Evolutionary conservation across 2,797 vertebrate genomes (phyloP), one percentile per base, ranked within the genome.

Genomic region (Epinephelus coioides): DNA sequence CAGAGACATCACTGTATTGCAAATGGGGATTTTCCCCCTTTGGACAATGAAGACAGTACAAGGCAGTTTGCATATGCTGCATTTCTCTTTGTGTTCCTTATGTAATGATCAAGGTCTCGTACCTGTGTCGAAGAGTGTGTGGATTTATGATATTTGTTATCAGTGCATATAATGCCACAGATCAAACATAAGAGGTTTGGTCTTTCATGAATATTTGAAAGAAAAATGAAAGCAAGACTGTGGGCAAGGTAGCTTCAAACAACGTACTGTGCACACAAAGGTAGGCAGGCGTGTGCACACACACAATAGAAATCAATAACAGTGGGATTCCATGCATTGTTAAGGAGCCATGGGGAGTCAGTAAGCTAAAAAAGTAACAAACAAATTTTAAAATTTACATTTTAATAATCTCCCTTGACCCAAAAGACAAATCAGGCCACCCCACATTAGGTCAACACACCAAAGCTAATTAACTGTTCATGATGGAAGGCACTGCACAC

Each of bases 141-240:
- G 23, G 34, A 47, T 40, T 57, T n/a, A n/a, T 34, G 19, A 15
- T 66, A 21, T 43, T 43, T 60, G 25, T 50, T 55, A 23, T 67
- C 25, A 56, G 15, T 67, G 59, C 18, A 40, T 6, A 67, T 23
- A 81, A 66, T 53, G 44, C 14, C 34, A 53, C 63, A 49, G 73
- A 64, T 56, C 25, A 64, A 71, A 74, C 67, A 78, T 30, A 8
- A 63, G n/a, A 46, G 19, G 17, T 54, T 65, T 73, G 49, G 59
- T 40, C 34, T 76, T 73, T 70, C 46, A 78, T 82, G 38, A 80
- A 79, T 78, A 74, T 82, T 84, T 87, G 23, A 84, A 60, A 51
- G 60, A 54, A 27, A 62, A 47, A 78, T 79, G 34, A 84, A 76
- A 84, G 76, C 34, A 43, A 69, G 27, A 34, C 53, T 70, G 51